Evolutionary conservation across 2,113 vertebrate genomes (phyloP), one percentile per base, ranked within the genome.

Genomic region (Illadopsis cleaveri): DNA sequence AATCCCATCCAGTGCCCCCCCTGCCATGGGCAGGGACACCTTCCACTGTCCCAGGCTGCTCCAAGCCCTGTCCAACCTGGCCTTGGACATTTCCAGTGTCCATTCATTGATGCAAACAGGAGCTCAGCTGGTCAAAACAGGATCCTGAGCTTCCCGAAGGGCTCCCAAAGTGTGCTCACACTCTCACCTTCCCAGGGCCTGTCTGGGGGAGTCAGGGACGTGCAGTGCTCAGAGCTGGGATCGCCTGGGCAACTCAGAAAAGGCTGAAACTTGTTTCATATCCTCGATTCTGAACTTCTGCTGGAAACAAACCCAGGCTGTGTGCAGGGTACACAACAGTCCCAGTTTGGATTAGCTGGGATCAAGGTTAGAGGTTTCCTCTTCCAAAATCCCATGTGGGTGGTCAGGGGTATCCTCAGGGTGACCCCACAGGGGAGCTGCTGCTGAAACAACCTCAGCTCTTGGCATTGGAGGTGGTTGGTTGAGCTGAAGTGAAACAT

Each of bases 181-280:
- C 53, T 44, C 72, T 22, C n/a, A 28, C 25, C 33, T 31, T 45
- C 44, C 66, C 61, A 51, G 19, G 15, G 2, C 11, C 70, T 21
- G 6, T 10, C 0, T 3, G 16, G 13, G 17, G 54, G 28, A 31
- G 18, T 0, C 53, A 28, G 35, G 82, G 47, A 23, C 2, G 0
- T 14, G 6, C 10, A 5, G 60, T 12, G 65, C 65, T 78, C 87
- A 8, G 44, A 38, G 76, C 60, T 57, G 8, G 5, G 14, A 28
- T 12, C 2, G 2, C 28, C 47, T 5, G 1, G 27, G 17, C n/a
- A 65, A 56, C 28, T 62, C 30, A 11, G 24, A 6, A 54, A 48
- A 66, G 47, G 1, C 61, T 61, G 81, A 2, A 1, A 42, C 54
- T 17, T 12, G 10, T 78, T 66, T 45, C 27, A 1, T 15, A 1